These are phyloP conservation scores for Lithophane semibrunnea DNA, from an alignment of 2,888 invertebrate genomes.

Conservation along the genomic window DNA sequence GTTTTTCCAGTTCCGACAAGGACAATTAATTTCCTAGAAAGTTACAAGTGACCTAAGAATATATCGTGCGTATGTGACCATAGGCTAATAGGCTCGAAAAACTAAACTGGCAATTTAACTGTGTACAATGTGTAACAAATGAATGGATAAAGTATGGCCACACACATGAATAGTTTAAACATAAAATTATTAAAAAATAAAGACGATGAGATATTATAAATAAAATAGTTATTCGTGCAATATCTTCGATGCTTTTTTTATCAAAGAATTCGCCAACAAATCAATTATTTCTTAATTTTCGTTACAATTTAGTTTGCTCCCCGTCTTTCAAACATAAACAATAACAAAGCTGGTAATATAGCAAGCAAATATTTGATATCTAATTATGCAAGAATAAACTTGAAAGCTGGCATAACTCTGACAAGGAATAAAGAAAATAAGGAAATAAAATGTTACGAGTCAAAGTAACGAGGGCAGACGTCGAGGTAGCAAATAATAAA, in stretches of 20 bases:
- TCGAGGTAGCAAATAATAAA: conserved; percentile 38
- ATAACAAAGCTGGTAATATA: not conserved
- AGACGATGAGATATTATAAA: not conserved
- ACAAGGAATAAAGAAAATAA: conserved; percentile 26
- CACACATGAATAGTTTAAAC: not conserved
- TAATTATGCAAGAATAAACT: conserved; percentile 12
- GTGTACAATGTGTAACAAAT: not conserved
- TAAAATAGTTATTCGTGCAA: not conserved
- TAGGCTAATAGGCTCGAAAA: not conserved
- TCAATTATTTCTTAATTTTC: not conserved
- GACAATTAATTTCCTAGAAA: not conserved
- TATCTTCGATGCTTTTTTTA: too few species aligned
- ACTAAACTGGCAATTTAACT: not conserved
- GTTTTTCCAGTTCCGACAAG: not conserved
- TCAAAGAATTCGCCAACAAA: not conserved
- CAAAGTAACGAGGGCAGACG: conserved; percentile 19
- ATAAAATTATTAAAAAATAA: not conserved
- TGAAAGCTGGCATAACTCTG: conserved; percentile 6
- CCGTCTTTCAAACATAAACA: not conserved
- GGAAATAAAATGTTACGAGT: conserved; percentile 35
- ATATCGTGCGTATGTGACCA: not conserved
- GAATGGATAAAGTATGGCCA: not conserved
- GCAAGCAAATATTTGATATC: conserved; percentile 16
- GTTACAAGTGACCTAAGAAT: not conserved
- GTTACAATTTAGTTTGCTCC: not conserved